Base-by-base conservation (phyloP, 2,888 invertebrate genomes). In the Machimus atricapillus region DNA sequence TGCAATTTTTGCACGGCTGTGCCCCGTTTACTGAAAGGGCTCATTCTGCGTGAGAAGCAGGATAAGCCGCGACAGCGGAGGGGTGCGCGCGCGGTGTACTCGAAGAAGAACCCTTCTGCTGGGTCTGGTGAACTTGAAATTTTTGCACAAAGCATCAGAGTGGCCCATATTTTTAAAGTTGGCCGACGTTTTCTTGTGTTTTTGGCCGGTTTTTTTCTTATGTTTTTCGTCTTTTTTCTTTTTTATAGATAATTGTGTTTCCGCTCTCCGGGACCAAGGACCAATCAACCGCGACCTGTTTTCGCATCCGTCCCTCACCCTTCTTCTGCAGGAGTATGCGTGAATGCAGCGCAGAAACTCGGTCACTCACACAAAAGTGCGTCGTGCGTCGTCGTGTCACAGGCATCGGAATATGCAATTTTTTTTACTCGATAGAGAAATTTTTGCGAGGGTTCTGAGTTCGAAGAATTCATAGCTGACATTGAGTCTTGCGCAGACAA, bases 121-220 rank as follows among this genome's bases (percentile, higher is more conserved):
- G 46, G 66, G 12, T 14, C 82, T 34, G 82, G 8, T 74, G 85
- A 85, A 85, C 85, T 85, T 85, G 85, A 85, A 85, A 43, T 74
- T 85, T 34, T 46, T 52, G 12, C 73, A 74, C 46, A 74, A 66
- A 66, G 66, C 66, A 66, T 27, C 85, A 73, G 74, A 34, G 73
- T 85, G 85, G 73, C 85, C 85, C 85, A 85, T 85, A 85, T 85
- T 85, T 85, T 82, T 74, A 40, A 85, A 23, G n/a, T 76, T 34
- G 27, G 9, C 34, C 76, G 76, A 76, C n/a, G 31, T 82, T 52
- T 82, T 73, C 58, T 74, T 27, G 23, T 74, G 74, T 85, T 74
- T 74, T 85, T 74, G 31, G 31, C 46, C 46, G 16, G 27, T 79
- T 79, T 43, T n/a, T 46, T 46, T 46, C 43, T 46, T 46, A 46